A percentile compares a stretch with the other conserved stretches of the same genome.
Conservation (phyloP, 2,113 vertebrate genomes). For the Amblyopsis rosae region DNA sequence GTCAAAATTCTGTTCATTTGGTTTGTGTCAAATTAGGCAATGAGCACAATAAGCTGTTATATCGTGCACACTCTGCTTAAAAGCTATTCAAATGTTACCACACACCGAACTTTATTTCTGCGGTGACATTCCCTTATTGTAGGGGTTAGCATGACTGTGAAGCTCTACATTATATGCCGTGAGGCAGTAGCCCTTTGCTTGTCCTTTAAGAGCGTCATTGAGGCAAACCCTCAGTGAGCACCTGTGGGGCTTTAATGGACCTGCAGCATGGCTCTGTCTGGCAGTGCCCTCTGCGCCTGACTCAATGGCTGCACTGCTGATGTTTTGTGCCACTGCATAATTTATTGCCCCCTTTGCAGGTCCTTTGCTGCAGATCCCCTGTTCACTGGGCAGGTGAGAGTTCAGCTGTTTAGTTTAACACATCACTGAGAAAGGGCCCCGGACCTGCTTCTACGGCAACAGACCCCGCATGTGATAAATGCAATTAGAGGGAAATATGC, state of each 20-base stretch:
- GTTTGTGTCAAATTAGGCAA: background rate
- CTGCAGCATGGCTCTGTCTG: slow-evolving; percentile 52
- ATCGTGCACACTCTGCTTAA: background rate
- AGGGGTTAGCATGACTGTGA: background rate
- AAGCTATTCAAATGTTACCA: background rate
- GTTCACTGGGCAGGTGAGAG: slow-evolving; percentile 65
- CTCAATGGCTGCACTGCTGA: slow-evolving; percentile 55
- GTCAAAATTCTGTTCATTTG: background rate
- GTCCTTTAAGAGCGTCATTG: slow-evolving; percentile 45
- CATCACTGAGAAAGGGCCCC: slow-evolving; percentile 56
- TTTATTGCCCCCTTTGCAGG: slow-evolving; percentile 63
- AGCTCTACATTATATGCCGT: slow-evolving; percentile 11
- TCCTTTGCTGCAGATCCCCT: slow-evolving; percentile 49
- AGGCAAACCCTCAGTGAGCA: slow-evolving; percentile 43
- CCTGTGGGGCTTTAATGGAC: slow-evolving; percentile 53
- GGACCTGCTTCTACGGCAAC: slow-evolving; percentile 47
- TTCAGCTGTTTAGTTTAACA: slow-evolving; percentile 72
- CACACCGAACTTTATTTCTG: background rate
- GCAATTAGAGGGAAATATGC: slow-evolving; percentile 82
- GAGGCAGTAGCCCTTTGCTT: slow-evolving; percentile 39
- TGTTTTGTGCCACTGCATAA: slow-evolving; percentile 72
- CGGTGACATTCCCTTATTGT: background rate
- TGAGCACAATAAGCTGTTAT: background rate
- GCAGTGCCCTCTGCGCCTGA: slow-evolving; percentile 33
- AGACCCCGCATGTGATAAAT: slow-evolving; percentile 74